Evolutionary conservation across 2,888 invertebrate genomes (phyloP).

Genomic region (Spilarctia lutea): DNA sequence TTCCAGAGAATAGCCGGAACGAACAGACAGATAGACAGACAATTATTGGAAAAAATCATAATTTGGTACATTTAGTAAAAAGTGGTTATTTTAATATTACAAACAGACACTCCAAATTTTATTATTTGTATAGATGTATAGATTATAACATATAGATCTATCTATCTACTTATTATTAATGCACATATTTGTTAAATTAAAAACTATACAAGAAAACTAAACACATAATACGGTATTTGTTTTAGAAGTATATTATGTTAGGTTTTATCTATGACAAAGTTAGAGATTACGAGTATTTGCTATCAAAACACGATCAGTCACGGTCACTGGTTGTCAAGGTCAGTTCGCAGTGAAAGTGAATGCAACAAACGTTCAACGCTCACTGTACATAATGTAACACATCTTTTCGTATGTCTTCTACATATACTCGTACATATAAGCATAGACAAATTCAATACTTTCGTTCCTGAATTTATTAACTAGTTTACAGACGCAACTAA

Average conservation of each 20-base stretch:
- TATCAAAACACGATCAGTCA: slow-evolving; percentile 51
- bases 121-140: no score
- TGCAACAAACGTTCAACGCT: slow-evolving; percentile 17
- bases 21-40: no score
- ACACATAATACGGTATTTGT: background rate
- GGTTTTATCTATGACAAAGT: slow-evolving; percentile 1
- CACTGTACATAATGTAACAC: slow-evolving; percentile 37
- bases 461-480: background rate
- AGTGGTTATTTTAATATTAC: no score
- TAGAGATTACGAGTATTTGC: slow-evolving; percentile 9
- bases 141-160: no score
- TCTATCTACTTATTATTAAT: no score
- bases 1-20: no score
- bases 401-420: slow-evolving; percentile 12
- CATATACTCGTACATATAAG: background rate
- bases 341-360: slow-evolving; percentile 62
- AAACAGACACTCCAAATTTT: no score
- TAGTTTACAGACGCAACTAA: slow-evolving; percentile 21
- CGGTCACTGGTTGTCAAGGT: slow-evolving; percentile 67
- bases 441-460: background rate
- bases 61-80: no score
- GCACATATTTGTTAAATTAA: background rate
- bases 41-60: no score
- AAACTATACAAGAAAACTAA: background rate
- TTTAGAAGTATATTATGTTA: background rate